Evolutionary conservation across 2,113 vertebrate genomes (phyloP), one percentile per base, ranked within the genome.

Genomic region (Noctilio leporinus): DNA sequence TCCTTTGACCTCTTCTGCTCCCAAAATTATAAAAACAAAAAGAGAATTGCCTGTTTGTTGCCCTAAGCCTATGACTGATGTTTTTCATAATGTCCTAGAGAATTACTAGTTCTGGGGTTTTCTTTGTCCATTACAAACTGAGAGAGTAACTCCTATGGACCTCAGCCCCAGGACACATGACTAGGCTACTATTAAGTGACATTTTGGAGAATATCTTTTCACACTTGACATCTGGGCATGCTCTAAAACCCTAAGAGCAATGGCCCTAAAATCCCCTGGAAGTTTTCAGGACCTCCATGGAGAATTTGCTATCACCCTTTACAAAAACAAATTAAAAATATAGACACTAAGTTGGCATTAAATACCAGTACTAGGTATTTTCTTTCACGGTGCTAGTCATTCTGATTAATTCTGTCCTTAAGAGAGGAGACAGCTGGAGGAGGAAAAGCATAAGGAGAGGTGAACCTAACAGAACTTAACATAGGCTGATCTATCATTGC

Each of bases 11-110:
- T 89, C 38, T 33, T 65, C 40, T 91, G 62, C 51, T 93, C 15
- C 14, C 57, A 40, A 76, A 84, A 96, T 93, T 69, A 70, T 62
- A 73, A 65, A 94, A 97, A 87, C 84, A 86, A 88, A 77, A 84
- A 86, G 57, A 91, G 82, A 89, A 77, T 86, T 90, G 22, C 82
- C 75, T 81, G 6, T 57, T 72, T 76, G 14, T 83, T 91, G 51
- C 55, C 59, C 38, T 49, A 5, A 69, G 59, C 89, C 87, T 85
- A 20, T 78, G 59, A 16, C 73, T 30, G 62, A 1, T 73, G 3
- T 49, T 90, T 49, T 80, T 80, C 57, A 9, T 45, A 43, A 12
- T 73, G 30, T 72, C 43, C 65, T 67, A 62, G 78, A 81, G 51
- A 91, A 73, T 93, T 45, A 62, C 51, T 80, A 33, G 14, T 22